phyloP scores from a whole-genome alignment of 2,888 invertebrate species.

The Nephrotoma appendiculata region DNA sequence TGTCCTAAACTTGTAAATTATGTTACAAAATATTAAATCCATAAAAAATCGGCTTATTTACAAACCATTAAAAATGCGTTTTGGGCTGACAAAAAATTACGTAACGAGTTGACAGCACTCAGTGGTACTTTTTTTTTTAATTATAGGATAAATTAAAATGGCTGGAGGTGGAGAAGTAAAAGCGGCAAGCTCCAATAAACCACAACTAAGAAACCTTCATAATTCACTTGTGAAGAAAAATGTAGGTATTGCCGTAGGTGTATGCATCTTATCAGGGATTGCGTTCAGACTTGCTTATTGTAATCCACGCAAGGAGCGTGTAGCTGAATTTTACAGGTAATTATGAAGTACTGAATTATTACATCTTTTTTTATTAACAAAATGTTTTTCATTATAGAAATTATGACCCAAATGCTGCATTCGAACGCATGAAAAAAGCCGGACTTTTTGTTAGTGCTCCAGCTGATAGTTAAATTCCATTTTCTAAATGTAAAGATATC shows the following conservation, averaged over 20 bases:
- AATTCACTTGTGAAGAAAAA: conserved; percentile 43
- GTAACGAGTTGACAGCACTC: neutral
- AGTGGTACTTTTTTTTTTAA: neutral
- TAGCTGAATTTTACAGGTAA: conserved; percentile 67
- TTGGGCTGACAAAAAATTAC: neutral
- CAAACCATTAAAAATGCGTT: neutral
- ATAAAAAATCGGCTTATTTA: neutral
- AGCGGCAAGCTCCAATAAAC: conserved; percentile 30
- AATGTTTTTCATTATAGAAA: conserved; percentile 18
- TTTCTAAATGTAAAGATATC: neutral
- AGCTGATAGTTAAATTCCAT: neutral
- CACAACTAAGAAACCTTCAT: conserved; percentile 56
- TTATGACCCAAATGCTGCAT: conserved; percentile 30
- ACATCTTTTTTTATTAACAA: neutral
- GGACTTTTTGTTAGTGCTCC: conserved; percentile 21
- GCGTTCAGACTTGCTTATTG: conserved; percentile 36
- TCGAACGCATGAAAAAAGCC: conserved; percentile 30
- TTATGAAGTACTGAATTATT: neutral
- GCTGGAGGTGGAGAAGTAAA: neutral
- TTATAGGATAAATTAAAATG: neutral
- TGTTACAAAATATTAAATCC: neutral
- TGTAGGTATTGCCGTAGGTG: conserved; percentile 34
- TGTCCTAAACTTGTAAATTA: neutral
- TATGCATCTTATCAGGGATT: conserved; percentile 31
- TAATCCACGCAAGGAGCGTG: conserved; percentile 40